Base-by-base conservation (phyloP, 2,888 invertebrate genomes). In the Microdon myrmicae region DNA sequence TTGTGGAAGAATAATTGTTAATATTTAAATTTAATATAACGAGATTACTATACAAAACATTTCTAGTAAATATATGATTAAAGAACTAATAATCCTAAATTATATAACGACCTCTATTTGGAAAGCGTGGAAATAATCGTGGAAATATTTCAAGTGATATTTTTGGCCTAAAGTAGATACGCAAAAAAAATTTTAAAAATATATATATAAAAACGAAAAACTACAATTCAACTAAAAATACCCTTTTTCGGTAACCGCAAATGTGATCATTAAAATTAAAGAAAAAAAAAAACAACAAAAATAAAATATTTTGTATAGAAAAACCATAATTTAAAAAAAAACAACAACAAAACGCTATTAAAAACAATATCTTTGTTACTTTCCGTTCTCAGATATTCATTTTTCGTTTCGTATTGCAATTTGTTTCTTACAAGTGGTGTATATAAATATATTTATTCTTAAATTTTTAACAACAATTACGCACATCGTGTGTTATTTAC, bases 81-180 rank as follows among this genome's bases (percentile, higher is more conserved):
- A 37, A 22, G 19, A 51, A 34, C 20, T 25, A 22, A 53, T 41
- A 12, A 41, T 29, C 43, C 19, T 47, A 14, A 45, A 43, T 25
- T 31, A 41, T 19, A 12, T 25, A 53, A 20, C 38, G 26, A 32
- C 38, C 55, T 61, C 32, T 61, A 43, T 48, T 48, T 32, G 25
- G 54, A 32, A 45, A 49, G 23, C 49, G 13, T 20, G 17, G 35
- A 39, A 17, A 23, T 28, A 49, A 41, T 51, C 37, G 41, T 51
- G 39, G 51, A 45, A 56, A 64, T 41, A 51, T 64, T 64, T 56
- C 39, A 34, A 61, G 56, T 56, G 61, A 64, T 56, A 64, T 51
- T 56, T 56, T 56, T 56, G 61, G 61, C 61, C 51, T 56, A 56
- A n/a, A n/a, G n/a, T 51, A 56, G 44, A 54, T 20, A 34, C 29